These are phyloP conservation scores for Clinocottus analis DNA, from an alignment of 2,113 vertebrate genomes.

Conservation along the genomic window DNA sequence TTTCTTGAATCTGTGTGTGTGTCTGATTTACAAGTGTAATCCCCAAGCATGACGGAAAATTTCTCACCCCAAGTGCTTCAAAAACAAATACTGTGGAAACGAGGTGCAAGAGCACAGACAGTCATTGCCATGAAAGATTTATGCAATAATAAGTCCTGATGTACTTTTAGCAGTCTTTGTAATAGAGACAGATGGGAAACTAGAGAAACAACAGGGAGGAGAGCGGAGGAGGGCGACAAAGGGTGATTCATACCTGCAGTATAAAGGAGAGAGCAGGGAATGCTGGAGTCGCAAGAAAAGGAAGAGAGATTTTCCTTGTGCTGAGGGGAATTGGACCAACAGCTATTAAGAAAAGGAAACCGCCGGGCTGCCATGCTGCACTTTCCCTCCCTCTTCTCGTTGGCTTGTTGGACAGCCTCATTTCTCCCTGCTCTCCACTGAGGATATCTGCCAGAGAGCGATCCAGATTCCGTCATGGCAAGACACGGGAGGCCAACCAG, in stretches of 20 bases:
- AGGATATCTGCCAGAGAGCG: constrained; percentile 63
- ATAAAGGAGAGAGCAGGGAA: constrained; percentile 48
- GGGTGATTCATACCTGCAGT: constrained; percentile 74
- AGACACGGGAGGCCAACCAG: constrained; percentile 31
- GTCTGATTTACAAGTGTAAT: constrained; percentile 66
- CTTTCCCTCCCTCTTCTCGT: constrained; percentile 39
- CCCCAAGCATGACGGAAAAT: constrained; percentile 39
- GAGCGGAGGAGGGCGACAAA: constrained; percentile 67
- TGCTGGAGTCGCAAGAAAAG: constrained; percentile 65
- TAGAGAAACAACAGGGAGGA: constrained; percentile 61
- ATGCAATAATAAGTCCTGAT: constrained; percentile 66
- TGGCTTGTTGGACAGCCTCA: constrained; percentile 59
- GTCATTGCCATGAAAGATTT: constrained; percentile 49
- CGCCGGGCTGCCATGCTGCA: constrained; percentile 30
- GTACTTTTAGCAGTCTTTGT: constrained; percentile 72
- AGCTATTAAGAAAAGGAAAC: constrained; percentile 64
- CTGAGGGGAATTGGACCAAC: constrained; percentile 65
- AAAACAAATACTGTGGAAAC: constrained; percentile 53
- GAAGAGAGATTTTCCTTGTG: constrained; percentile 57
- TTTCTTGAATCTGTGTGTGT: constrained; percentile 22
- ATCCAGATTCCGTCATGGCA: constrained; percentile 53
- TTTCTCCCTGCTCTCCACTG: constrained; percentile 56
- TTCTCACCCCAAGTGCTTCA: constrained; percentile 34
- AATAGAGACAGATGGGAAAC: constrained; percentile 72
- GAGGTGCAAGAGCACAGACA: constrained; percentile 26